phyloP scores from a whole-genome alignment of 2,113 vertebrate genomes.

The Tychaedon coryphoeus region DNA sequence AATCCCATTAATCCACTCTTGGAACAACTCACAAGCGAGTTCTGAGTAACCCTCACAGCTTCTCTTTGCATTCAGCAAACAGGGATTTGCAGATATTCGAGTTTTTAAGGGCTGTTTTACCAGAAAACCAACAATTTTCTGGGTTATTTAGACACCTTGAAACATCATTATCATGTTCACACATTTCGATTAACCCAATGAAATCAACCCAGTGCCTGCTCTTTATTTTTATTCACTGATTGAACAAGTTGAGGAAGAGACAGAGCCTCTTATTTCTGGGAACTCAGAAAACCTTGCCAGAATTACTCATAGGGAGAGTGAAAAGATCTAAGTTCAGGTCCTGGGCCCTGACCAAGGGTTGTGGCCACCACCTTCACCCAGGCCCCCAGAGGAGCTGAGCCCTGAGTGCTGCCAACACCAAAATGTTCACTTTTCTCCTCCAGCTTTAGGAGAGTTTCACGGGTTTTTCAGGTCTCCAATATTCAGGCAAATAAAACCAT shows the following conservation, averaged over 20 bases:
- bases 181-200: not conserved
- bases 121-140: not conserved
- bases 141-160: not conserved
- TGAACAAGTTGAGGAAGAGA: not conserved
- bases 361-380: not conserved
- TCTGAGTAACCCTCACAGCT: not conserved
- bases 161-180: not conserved
- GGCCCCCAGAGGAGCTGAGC: not conserved
- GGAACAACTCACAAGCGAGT: not conserved
- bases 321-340: not conserved
- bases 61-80: not conserved
- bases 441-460: not conserved
- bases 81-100: not conserved
- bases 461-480: not conserved
- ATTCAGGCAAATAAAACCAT: rapidly evolving
- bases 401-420: not conserved
- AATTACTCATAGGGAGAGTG: not conserved
- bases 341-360: not conserved
- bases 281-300: not conserved
- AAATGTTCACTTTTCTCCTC: not conserved
- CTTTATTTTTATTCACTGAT: not conserved
- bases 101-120: not conserved
- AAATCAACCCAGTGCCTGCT: not conserved
- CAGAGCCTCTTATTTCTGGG: not conserved
- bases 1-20: not conserved